Evolutionary conservation across 2,797 vertebrate species (phyloP), one percentile per base, ranked within the genome.

Genomic region (Enteromius fasciolatus): DNA sequence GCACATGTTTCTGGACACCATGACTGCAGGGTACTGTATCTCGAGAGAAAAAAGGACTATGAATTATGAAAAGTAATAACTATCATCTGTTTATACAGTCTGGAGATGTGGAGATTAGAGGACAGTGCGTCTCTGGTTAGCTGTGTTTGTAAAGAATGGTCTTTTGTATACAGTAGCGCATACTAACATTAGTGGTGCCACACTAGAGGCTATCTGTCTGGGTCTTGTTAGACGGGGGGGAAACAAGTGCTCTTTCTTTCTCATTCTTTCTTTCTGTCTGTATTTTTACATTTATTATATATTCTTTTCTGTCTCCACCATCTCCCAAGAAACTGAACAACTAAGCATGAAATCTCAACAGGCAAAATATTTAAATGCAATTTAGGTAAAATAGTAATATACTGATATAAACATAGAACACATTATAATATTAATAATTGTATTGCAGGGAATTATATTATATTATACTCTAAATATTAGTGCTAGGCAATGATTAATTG

Each of bases 141-240:
- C 77, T 85, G 63, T 73, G 76, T 81, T 85, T 81, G 39, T 57
- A 83, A 83, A 86, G 76, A 86, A 85, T 81, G 74, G 67, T 4
- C 54, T 69, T 85, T 88, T 88, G 85, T 84, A 80, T 50, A 83
- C 78, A 84, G 76, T 69, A 85, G 83, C 74, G 20, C 80, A 81
- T 73, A 74, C 78, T 86, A 77, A 83, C 87, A 81, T 85, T 67
- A 78, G 80, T 84, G 84, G 87, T 80, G 77, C 85, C 87, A 83
- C 67, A 82, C 87, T 59, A 86, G 77, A 81, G 85, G 81, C 85
- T 78, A 75, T 81, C 69, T 79, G 87, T 88, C 85, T 86, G 83
- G 28, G 36, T 57, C 17, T 68, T 52, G 25, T 64, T 78, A 81
- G 78, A 41, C 61, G 28, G 28, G 69, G 28, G 69, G 28, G 70